phyloP scores from a whole-genome alignment of 2,888 invertebrate genomes.

The Hipparchia semele region DNA sequence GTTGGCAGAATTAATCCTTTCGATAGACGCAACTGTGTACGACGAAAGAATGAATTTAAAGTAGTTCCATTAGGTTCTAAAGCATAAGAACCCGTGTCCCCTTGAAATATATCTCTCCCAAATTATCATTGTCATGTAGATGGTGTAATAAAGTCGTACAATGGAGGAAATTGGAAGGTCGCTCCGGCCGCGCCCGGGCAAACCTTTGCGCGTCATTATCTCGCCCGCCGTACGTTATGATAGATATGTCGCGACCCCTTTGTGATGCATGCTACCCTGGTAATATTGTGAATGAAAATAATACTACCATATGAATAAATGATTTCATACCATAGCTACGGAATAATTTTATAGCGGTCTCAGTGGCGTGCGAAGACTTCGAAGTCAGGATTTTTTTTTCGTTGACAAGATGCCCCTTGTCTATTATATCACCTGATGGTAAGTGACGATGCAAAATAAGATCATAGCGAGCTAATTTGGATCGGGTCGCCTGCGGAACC shows the following conservation, averaged over 20 bases:
- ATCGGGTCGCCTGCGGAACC: too few relatives aligned
- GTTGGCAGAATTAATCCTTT: too few relatives aligned
- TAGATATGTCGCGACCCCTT: slow-evolving; percentile 9
- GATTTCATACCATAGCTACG: too few relatives aligned
- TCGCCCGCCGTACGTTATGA: slow-evolving; percentile 33
- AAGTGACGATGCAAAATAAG: too few relatives aligned
- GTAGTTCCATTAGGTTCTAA: neutral
- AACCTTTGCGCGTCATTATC: slow-evolving; percentile 33
- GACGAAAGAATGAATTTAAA: neutral
- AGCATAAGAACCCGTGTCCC: neutral
- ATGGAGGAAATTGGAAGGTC: slow-evolving; percentile 41
- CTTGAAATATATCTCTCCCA: slow-evolving; percentile 8
- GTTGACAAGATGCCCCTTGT: too few relatives aligned
- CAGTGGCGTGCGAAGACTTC: neutral
- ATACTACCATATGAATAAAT: neutral
- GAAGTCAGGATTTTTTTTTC: too few relatives aligned
- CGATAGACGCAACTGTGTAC: too few relatives aligned
- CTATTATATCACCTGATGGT: too few relatives aligned
- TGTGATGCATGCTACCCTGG: neutral
- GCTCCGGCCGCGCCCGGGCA: slow-evolving; percentile 26
- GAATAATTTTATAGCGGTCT: neutral
- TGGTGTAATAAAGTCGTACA: slow-evolving; percentile 36
- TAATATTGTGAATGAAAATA: slow-evolving; percentile 2
- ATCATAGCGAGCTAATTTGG: too few relatives aligned
- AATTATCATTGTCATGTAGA: slow-evolving; percentile 36